A percentile compares a stretch with the other conserved stretches of the same genome.
phyloP scores from a whole-genome alignment of 1,140 invertebrate species.

The Leptopilina clavipes region DNA sequence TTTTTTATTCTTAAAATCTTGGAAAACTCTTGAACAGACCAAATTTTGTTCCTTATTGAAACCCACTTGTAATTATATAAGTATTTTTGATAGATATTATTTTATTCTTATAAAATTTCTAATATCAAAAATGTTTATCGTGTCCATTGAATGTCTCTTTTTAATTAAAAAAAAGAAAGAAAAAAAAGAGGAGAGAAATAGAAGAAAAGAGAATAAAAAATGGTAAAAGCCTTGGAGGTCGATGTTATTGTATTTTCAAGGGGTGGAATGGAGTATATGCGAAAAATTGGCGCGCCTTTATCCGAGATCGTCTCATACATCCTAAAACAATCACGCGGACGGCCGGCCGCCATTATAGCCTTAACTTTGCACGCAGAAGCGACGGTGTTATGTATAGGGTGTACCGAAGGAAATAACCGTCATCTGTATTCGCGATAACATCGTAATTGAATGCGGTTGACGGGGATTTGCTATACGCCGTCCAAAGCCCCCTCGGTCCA shows the following conservation, averaged over 20 bases:
- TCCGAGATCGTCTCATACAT: slow-evolving; percentile 64
- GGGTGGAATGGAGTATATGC: slow-evolving; percentile 18
- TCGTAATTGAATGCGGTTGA: slow-evolving; percentile 78
- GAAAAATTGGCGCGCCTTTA: slow-evolving; percentile 59
- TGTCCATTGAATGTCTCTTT: no score
- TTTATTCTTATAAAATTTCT: no score
- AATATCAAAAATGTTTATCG: no score
- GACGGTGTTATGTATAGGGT: slow-evolving; percentile 74
- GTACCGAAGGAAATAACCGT: slow-evolving; percentile 77
- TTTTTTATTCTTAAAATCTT: no score
- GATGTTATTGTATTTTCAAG: slow-evolving; percentile 33
- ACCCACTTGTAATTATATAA: no score
- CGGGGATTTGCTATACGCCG: slow-evolving; percentile 73
- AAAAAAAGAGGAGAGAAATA: background rate
- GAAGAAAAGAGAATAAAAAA: background rate
- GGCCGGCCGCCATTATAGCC: slow-evolving; percentile 66
- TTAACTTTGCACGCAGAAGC: slow-evolving; percentile 67
- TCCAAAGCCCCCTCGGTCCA: slow-evolving; percentile 41
- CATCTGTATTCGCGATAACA: slow-evolving; percentile 78
- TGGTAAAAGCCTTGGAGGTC: slow-evolving; percentile 46
- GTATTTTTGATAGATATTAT: no score
- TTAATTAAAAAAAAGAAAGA: background rate
- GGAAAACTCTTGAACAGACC: no score
- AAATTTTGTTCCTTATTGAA: no score
- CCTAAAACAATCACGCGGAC: slow-evolving; percentile 73